These are phyloP conservation scores for Lagopus leucura DNA, from an alignment of 2,113 vertebrate genomes.

Conservation along the genomic window DNA sequence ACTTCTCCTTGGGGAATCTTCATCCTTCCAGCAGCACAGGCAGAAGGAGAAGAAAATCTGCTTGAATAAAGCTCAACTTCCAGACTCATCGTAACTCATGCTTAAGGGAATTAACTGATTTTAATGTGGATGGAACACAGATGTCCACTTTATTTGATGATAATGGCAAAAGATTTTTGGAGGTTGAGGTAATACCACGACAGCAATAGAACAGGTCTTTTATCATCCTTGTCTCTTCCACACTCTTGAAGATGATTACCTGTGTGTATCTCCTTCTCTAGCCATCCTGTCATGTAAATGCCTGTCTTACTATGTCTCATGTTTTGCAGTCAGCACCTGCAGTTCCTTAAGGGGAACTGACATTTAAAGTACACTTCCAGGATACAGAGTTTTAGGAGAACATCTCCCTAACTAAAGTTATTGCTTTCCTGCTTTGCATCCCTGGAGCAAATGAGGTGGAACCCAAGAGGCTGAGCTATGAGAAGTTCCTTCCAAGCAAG, in stretches of 20 bases:
- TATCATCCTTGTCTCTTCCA: neutral
- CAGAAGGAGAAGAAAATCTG: neutral
- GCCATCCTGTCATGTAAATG: neutral
- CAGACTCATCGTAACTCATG: neutral
- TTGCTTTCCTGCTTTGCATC: neutral
- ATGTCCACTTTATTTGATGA: neutral
- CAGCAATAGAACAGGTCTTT: neutral
- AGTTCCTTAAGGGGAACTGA: neutral
- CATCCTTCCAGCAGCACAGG: neutral
- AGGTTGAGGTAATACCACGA: neutral
- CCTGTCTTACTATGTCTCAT: neutral
- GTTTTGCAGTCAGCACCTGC: neutral
- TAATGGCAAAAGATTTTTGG: neutral
- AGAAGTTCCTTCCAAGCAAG: neutral
- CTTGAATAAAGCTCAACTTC: neutral
- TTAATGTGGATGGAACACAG: neutral
- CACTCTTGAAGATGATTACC: neutral
- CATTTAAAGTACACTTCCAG: neutral
- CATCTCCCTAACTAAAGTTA: neutral
- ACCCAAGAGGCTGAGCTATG: neutral
- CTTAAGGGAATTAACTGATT: neutral
- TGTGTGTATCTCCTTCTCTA: neutral
- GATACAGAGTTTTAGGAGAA: neutral
- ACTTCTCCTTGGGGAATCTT: neutral
- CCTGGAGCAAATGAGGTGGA: neutral